These are phyloP conservation scores for Melipona beecheii DNA, from an alignment of 2,888 invertebrate species.

Conservation along the genomic window DNA sequence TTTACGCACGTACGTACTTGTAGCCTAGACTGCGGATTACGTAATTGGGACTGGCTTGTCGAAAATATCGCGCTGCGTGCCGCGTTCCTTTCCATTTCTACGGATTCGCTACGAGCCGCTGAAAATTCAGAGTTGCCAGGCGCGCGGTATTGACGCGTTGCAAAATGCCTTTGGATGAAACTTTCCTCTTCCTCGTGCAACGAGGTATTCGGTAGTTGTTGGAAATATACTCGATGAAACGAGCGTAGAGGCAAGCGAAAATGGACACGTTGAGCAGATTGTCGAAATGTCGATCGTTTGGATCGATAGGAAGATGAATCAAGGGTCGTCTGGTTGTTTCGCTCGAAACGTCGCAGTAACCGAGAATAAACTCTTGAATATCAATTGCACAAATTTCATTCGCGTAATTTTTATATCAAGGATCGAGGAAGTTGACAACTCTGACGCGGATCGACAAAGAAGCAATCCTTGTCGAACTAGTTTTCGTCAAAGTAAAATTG, in stretches of 20 bases:
- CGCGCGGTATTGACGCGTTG: neutral
- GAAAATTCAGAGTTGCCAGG: slow-evolving; percentile 12
- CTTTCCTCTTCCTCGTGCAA: slow-evolving; percentile 6
- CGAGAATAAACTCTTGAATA: neutral
- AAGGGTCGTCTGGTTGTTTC: neutral
- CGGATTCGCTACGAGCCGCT: neutral
- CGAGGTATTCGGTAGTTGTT: neutral
- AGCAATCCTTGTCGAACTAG: neutral
- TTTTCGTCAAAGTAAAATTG: too few species aligned
- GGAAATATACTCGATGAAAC: neutral
- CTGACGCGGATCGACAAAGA: neutral
- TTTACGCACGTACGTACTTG: neutral
- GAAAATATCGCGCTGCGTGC: slow-evolving; percentile 4
- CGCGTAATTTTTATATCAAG: neutral
- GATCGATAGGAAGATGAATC: neutral
- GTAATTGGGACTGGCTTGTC: neutral
- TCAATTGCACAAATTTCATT: neutral
- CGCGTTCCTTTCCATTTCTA: slow-evolving; percentile 3
- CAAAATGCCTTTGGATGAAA: neutral
- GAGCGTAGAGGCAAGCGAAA: neutral
- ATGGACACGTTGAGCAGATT: neutral
- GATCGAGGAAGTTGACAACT: neutral
- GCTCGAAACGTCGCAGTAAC: neutral
- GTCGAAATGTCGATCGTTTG: neutral
- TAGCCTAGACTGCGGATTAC: neutral